Conservation (phyloP, 2,888 invertebrate species). For the Acanthosepion esculentum region DNA sequence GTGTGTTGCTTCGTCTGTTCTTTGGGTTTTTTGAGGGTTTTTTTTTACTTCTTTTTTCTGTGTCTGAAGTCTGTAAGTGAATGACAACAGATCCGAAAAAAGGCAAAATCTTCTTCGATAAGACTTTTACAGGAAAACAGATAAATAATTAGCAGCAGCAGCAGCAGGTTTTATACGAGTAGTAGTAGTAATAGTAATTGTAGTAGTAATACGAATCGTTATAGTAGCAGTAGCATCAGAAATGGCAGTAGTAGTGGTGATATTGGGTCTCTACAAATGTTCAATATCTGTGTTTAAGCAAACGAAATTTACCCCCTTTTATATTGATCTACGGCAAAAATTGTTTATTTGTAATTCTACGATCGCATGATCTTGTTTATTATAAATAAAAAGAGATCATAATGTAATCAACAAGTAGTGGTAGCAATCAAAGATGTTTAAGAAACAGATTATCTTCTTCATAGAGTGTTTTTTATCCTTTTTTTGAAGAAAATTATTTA, state of each 20-base stretch:
- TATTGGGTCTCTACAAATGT: neutral
- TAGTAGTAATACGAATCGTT: neutral
- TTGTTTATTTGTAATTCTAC: neutral
- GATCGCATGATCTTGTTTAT: neutral
- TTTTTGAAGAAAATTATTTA: neutral
- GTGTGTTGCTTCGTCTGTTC: too few relatives aligned
- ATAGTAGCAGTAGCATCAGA: neutral
- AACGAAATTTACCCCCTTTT: neutral
- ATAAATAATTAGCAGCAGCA: neutral
- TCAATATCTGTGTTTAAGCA: too few relatives aligned
- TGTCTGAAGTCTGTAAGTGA: neutral
- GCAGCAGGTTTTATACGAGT: neutral
- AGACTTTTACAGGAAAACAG: neutral
- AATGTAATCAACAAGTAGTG: neutral
- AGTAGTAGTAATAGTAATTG: neutral
- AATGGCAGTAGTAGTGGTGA: neutral
- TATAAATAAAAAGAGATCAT: neutral
- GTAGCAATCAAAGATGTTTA: neutral
- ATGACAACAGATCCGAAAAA: neutral
- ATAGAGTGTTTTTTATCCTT: neutral
- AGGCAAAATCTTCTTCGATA: neutral
- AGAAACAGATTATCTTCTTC: too few relatives aligned
- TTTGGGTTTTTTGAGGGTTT: neutral
- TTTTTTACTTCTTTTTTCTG: neutral
- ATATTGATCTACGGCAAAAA: neutral